Base-by-base conservation (phyloP, 92 coral and sea anemone genomes). In the Siderastrea siderea region DNA sequence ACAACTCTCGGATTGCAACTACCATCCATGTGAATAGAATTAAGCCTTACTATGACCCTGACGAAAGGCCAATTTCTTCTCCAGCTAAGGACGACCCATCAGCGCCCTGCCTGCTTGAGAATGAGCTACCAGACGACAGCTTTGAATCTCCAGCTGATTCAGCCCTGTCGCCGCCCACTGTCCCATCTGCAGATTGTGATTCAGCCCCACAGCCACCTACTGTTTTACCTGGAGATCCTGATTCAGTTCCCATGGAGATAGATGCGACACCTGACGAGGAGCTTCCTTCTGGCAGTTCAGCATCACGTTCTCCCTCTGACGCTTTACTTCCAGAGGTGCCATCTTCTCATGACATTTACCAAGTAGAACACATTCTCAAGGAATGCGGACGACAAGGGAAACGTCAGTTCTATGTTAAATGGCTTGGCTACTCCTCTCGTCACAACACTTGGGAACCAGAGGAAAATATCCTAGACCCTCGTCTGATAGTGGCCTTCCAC, bases 361-460 rank as follows among this genome's bases (percentile, higher is more conserved):
- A 47, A 10, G 84, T 66, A 0, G 84, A 88, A 7, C 14, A n/a
- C 44, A 47, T 88, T 4, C 60, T 88, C 67, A 60, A 76, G 4
- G 13, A 47, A 7, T 47, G 84, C 1, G 1, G 1, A 46, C 47
- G 83, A 3, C 52, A 88, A 26, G 88, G 88, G 0, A 65, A 54
- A 38, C 0, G 46, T 3, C 78, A 88, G 51, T 88, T 82, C 43
- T 49, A 82, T 4, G 87, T 88, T n/a, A 82, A 67, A 43, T 88
- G 91, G 91, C 55, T 49, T 1, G 47, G 55, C 3, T 82, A 52
- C 14, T 74, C 87, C 1, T 26, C 4, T 4, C 55, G 65, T 0
- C 69, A 74, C 6, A n/a, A 55, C 48, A 88, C 87, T 13, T 88
- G 91, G 91, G 91, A 88, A 82, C 83, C 88, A 3, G 65, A 19